phyloP scores from a whole-genome alignment of 2,888 invertebrate genomes.

The Ochropleura leucogaster region DNA sequence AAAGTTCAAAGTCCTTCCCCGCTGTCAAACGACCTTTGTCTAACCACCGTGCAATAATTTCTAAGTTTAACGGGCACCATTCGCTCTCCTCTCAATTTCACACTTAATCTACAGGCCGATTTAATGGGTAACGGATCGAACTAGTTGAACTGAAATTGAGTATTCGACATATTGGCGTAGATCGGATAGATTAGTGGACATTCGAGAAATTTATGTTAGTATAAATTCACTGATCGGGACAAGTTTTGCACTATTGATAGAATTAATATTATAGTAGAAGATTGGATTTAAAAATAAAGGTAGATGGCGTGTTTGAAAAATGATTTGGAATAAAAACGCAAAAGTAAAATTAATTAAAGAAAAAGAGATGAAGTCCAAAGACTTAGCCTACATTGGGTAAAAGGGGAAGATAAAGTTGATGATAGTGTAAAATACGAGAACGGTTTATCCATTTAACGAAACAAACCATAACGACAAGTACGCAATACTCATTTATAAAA shows the following conservation, averaged over 20 bases:
- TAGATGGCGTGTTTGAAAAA: not conserved
- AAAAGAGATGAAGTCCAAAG: not conserved
- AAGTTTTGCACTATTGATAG: not conserved
- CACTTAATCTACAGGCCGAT: conserved; percentile 45
- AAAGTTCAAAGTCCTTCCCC: conserved; percentile 50
- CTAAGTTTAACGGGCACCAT: conserved; percentile 35
- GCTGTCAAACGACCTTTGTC: conserved; percentile 40
- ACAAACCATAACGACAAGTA: not conserved
- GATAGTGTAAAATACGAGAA: not conserved
- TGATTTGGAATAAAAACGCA: not conserved
- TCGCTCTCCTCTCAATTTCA: conserved; percentile 56
- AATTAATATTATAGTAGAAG: not conserved
- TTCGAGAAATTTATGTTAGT: not conserved
- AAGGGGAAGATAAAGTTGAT: not conserved
- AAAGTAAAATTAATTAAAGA: not conserved
- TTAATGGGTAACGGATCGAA: conserved; percentile 42
- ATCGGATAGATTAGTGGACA: not conserved
- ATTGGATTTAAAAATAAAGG: not conserved
- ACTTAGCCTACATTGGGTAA: not conserved
- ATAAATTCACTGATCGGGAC: not conserved
- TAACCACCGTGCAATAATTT: conserved; percentile 46
- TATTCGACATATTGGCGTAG: not conserved
- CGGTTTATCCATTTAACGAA: not conserved
- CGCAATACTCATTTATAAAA: not conserved
- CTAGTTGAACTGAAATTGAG: conserved; percentile 17